Conservation (phyloP, 2,797 vertebrate genomes). For the Labeo calbasu region DNA sequence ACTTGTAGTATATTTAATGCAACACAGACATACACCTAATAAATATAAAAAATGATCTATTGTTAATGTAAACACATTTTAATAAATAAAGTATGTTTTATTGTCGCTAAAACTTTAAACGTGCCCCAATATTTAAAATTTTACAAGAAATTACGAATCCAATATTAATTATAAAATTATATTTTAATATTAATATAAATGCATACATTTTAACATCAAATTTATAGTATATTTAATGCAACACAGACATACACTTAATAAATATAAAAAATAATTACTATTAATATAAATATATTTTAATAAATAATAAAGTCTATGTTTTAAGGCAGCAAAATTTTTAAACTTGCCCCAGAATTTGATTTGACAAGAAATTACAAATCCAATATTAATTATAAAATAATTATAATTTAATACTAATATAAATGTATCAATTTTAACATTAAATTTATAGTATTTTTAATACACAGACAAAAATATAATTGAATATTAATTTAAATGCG, state of each 20-base stretch:
- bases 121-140: not conserved
- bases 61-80: too few species aligned
- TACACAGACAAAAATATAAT: not conserved
- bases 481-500: not conserved
- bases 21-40: not conserved
- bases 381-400: not conserved
- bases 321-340: too few species aligned
- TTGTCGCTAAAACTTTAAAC: not conserved
- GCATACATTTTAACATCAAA: not conserved
- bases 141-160: not conserved
- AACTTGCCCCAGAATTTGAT: not conserved
- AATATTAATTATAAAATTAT: not conserved
- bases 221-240: not conserved
- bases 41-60: not conserved
- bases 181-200: not conserved
- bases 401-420: not conserved
- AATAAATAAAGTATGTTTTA: too few species aligned
- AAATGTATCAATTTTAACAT: too few species aligned
- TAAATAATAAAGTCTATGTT: not conserved
- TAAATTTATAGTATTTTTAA: not conserved
- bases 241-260: not conserved
- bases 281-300: not conserved
- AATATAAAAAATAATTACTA: not conserved
- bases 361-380: not conserved
- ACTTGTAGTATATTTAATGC: not conserved